A percentile compares a stretch with the other conserved stretches of the same genome.
Evolutionary conservation across 2,888 invertebrate species (phyloP).

Genomic region (Calameuta filiformis): DNA sequence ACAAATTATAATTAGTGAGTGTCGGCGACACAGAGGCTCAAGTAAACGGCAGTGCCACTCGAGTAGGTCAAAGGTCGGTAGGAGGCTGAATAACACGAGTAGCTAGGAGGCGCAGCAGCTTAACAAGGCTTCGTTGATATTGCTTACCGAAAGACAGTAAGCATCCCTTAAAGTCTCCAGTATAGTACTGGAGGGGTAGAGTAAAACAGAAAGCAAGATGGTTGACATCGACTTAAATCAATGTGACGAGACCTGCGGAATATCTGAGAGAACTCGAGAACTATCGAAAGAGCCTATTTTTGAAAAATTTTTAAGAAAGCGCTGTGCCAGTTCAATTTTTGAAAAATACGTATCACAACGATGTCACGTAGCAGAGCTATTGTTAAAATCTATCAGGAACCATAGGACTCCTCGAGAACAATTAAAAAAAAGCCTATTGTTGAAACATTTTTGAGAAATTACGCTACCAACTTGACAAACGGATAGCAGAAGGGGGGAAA

Average conservation of each 20-base stretch:
- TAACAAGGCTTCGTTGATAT: background rate
- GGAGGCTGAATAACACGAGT: background rate
- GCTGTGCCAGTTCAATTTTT: too few species aligned
- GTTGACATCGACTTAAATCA: background rate
- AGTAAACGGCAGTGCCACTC: background rate
- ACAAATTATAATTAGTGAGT: slow-evolving; percentile 47
- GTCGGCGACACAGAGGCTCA: slow-evolving; percentile 28
- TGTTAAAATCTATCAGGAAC: too few species aligned
- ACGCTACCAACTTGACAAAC: too few species aligned
- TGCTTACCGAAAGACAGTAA: background rate
- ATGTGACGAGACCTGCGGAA: background rate
- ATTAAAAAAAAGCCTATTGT: too few species aligned
- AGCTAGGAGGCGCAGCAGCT: background rate
- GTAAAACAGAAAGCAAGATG: background rate
- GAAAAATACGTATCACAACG: too few species aligned
- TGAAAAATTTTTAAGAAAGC: too few species aligned
- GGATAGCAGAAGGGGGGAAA: background rate
- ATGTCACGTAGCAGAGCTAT: too few species aligned
- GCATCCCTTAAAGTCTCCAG: background rate
- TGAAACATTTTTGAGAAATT: too few species aligned
- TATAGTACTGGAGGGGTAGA: background rate
- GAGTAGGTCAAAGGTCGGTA: background rate
- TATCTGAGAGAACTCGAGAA: background rate
- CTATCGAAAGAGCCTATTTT: too few species aligned
- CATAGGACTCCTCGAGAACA: too few species aligned